Evolutionary conservation across 2,797 vertebrate genomes (phyloP).

Genomic region (Melanotaenia trifasciata): DNA sequence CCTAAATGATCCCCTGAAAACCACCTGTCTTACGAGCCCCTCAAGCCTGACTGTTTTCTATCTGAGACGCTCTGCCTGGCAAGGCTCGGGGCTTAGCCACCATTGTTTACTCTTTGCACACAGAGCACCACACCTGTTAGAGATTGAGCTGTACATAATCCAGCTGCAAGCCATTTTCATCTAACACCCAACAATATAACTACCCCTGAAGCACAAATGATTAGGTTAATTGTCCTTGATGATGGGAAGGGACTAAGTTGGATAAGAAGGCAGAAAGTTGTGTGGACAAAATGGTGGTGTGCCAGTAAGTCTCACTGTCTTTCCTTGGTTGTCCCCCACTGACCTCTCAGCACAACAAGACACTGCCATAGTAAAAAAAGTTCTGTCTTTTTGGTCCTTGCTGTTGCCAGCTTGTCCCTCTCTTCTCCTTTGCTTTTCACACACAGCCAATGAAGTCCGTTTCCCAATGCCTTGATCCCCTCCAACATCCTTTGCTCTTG

Average conservation of each 20-base stretch:
- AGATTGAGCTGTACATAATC: constrained; percentile 75
- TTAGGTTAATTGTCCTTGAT: constrained; percentile 73
- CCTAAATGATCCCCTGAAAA: constrained; percentile 56
- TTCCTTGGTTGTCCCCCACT: constrained; percentile 36
- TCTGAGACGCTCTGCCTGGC: constrained; percentile 56
- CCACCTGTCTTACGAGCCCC: constrained; percentile 68
- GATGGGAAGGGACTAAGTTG: constrained; percentile 64
- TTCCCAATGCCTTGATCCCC: constrained; percentile 70
- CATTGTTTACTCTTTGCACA: constrained; percentile 74
- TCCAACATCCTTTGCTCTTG: constrained; percentile 66
- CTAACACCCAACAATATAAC: constrained; percentile 75
- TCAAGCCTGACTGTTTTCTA: constrained; percentile 68
- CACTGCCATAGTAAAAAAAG: constrained; percentile 11
- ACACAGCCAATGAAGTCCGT: constrained; percentile 73
- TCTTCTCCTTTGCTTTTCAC: constrained; percentile 69
- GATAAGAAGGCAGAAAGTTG: constrained; percentile 59
- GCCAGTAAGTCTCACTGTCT: constrained; percentile 23
- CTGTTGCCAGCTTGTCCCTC: constrained; percentile 67
- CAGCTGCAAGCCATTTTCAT: constrained; percentile 80
- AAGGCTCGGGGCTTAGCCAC: constrained; percentile 69
- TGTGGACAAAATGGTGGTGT: constrained; percentile 22
- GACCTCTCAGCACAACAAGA: constrained; percentile 55
- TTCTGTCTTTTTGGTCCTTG: constrained; percentile 20
- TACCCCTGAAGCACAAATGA: constrained; percentile 57
- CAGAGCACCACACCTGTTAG: constrained; percentile 78